Evolutionary conservation across 2,888 invertebrate species (phyloP).

Genomic region (Zygogramma bicolorata): DNA sequence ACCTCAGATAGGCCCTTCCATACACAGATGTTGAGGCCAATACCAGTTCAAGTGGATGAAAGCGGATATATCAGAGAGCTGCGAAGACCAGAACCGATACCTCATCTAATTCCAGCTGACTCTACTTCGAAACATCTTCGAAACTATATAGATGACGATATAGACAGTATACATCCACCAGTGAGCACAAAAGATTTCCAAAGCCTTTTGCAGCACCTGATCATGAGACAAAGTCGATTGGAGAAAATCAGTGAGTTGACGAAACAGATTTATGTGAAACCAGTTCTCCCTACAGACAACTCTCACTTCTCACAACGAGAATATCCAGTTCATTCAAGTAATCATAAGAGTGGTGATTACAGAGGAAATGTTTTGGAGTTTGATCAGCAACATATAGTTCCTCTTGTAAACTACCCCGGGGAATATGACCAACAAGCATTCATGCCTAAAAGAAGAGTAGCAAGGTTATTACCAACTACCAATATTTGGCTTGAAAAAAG

Average conservation of each 20-base stretch:
- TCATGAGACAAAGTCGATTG: constrained; percentile 73
- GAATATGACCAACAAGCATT: constrained; percentile 54
- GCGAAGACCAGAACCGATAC: constrained; percentile 52
- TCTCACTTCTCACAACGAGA: constrained; percentile 50
- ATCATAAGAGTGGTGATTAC: constrained; percentile 31
- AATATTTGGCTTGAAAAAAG: constrained; percentile 44
- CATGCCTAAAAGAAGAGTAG: constrained; percentile 59
- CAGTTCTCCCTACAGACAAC: constrained; percentile 30
- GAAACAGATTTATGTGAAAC: constrained; percentile 40
- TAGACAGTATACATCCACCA: constrained; percentile 75
- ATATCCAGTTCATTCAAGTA: not conserved
- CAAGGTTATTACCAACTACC: constrained; percentile 53
- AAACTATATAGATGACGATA: constrained; percentile 64
- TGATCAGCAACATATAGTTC: constrained; percentile 38
- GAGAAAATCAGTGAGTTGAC: constrained; percentile 70
- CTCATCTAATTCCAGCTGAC: constrained; percentile 55
- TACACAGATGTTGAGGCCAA: constrained; percentile 56
- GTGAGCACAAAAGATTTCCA: constrained; percentile 80
- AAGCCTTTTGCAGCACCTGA: constrained; percentile 74
- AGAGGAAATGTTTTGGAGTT: constrained; percentile 30
- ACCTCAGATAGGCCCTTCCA: constrained; percentile 51
- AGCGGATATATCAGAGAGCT: constrained; percentile 62
- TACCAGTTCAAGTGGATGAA: constrained; percentile 64
- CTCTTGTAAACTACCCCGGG: constrained; percentile 39
- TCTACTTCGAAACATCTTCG: constrained; percentile 48